Evolutionary conservation across 2,797 vertebrate species (phyloP).

Genomic region (Rhyacichthys aspro): DNA sequence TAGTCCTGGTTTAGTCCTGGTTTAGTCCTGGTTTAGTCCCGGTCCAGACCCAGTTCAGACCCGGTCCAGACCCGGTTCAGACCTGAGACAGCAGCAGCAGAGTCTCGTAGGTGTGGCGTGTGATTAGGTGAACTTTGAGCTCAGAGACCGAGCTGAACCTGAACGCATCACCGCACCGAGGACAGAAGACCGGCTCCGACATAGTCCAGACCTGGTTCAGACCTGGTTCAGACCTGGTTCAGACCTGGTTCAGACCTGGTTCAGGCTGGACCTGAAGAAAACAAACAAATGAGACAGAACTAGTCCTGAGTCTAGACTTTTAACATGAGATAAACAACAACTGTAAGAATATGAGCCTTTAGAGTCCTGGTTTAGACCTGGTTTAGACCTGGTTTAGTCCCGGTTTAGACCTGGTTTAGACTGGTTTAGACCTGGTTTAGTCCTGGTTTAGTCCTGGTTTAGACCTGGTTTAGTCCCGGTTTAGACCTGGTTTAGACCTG

Average conservation of each 20-base stretch:
- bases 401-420: constrained; percentile 45
- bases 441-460: not conserved
- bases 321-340: too few relatives aligned
- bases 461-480: not conserved
- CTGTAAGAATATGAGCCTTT: too few relatives aligned
- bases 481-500: not conserved
- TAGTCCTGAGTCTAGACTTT: too few relatives aligned
- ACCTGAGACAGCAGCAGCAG: constrained; percentile 67
- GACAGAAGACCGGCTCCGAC: constrained; percentile 51
- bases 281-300: too few relatives aligned
- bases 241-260: constrained; percentile 43
- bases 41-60: not conserved
- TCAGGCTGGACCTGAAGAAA: not conserved
- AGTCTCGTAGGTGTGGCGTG: constrained; percentile 67
- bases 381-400: constrained; percentile 44
- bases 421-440: not conserved
- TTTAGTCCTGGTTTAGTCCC: not conserved
- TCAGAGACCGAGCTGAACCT: constrained; percentile 53
- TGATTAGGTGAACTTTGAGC: constrained; percentile 66
- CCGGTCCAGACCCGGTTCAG: not conserved
- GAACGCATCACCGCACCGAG: constrained; percentile 52
- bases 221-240: constrained; percentile 44
- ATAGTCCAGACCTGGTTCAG: constrained; percentile 46
- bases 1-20: not conserved
- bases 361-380: constrained; percentile 48